phyloP scores from a whole-genome alignment of 2,113 vertebrate species.

The Oryzias celebensis region DNA sequence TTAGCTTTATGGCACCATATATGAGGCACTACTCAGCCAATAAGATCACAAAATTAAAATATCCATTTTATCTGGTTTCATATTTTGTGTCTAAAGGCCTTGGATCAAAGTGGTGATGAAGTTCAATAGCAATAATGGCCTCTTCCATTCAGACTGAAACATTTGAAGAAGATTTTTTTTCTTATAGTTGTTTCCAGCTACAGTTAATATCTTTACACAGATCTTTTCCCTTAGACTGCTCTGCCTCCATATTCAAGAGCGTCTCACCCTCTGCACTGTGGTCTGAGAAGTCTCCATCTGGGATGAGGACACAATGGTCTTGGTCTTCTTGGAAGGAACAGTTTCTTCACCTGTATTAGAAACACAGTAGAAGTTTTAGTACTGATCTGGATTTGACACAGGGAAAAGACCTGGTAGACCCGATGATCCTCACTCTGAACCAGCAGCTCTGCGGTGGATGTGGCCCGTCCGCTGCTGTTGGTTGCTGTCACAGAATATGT shows the following conservation, averaged over 20 bases:
- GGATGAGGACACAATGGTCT: conserved; percentile 90
- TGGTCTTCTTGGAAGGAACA: conserved; percentile 94
- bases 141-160: too few species aligned
- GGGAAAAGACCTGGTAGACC: background rate
- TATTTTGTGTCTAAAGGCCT: too few species aligned
- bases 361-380: background rate
- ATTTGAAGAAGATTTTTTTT: too few species aligned
- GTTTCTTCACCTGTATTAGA: conserved; percentile 85
- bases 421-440: conserved; percentile 84
- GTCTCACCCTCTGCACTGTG: conserved; percentile 86
- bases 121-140: too few species aligned
- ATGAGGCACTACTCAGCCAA: too few species aligned
- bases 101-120: too few species aligned
- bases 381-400: background rate
- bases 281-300: conserved; percentile 86
- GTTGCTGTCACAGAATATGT: conserved; percentile 95
- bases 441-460: conserved; percentile 92
- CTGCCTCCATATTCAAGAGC: background rate
- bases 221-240: too few species aligned
- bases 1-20: too few species aligned
- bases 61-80: too few species aligned
- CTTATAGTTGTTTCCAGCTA: too few species aligned
- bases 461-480: conserved; percentile 95
- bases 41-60: too few species aligned
- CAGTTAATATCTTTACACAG: too few species aligned